Base-by-base conservation (phyloP, 2,888 invertebrate species). In the Lumbricus terrestris region DNA sequence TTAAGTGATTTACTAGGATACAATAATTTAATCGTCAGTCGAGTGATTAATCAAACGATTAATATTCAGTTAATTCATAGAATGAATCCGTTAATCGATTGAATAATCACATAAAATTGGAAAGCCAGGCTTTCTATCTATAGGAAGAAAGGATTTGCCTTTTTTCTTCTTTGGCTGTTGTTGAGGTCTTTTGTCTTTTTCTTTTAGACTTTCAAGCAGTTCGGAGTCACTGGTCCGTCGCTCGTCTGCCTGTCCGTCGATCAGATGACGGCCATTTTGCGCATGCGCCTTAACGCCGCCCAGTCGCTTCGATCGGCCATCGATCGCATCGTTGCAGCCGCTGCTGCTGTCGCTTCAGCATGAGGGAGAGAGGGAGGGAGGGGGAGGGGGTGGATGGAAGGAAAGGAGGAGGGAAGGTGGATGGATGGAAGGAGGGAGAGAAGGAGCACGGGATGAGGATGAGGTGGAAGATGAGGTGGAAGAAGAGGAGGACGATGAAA, bases 231-330 rank as follows among this genome's bases (percentile, higher is more conserved):
- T 23, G 85, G 85, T 34, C 34, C 85, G 3, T 85, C 85, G 34
- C 85, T 85, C 85, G 37, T 85, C 85, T 85, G 85, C 23, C 85
- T 85, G 6, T 85, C 85, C 85, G 37, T 85, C 85, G 85, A 85
- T 85, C 89, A 89, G 54, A 89, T 89, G 89, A 42, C 54, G 33
- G 89, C 37, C 37, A 37, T 54, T 23, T 89, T 89, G 54, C 37
- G 69, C 37, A 89, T 89, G 89, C 42, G 69, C 54, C 69, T 37
- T 42, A 34, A 42, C 42, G 47, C 89, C n/a, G 89, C 89, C 47
- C 47, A 54, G 54, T 47, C 89, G 20, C 89, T 89, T 37, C 89
- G 89, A 37, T 89, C 89, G 34, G 89, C 89, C 82, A 89, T 89
- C 54, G 89, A 89, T 89, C 89, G 89, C 4, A 33, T 89, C n/a